Evolutionary conservation across 2,113 vertebrate species (phyloP).

Genomic region (Lophotis ruficrista): DNA sequence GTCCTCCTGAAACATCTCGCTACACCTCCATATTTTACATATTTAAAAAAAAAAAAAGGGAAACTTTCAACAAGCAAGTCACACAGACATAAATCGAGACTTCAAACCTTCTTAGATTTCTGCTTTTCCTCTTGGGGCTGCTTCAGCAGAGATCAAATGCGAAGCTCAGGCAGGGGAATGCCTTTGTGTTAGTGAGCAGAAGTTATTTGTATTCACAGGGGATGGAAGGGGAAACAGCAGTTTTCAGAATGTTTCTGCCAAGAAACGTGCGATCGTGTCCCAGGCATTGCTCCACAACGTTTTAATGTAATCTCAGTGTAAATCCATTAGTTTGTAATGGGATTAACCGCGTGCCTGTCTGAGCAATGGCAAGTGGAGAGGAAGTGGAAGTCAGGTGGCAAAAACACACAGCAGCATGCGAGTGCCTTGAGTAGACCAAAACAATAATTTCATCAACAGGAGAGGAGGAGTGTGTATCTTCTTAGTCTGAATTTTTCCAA

Average conservation of each 20-base stretch:
- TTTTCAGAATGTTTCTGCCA: not conserved
- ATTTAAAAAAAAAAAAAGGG: not conserved
- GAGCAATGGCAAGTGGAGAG: not conserved
- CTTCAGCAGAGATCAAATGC: not conserved
- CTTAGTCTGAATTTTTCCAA: not conserved
- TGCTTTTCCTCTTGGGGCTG: not conserved
- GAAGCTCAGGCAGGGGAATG: not conserved
- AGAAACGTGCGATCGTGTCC: not conserved
- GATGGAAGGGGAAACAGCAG: not conserved
- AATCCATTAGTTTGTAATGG: conserved; percentile 4
- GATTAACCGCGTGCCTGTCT: not conserved
- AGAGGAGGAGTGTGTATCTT: not conserved
- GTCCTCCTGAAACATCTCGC: not conserved
- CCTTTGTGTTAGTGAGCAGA: not conserved
- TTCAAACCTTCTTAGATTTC: not conserved
- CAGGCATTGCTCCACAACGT: not conserved
- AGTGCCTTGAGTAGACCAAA: not conserved
- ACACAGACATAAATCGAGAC: not conserved
- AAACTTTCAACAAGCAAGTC: not conserved
- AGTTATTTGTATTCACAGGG: not conserved
- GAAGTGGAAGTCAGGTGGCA: not conserved
- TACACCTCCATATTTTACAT: not conserved
- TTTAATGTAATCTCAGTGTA: not conserved
- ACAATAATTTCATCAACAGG: not conserved
- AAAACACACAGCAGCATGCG: accelerated